Base-by-base conservation (phyloP, 1,140 invertebrate species). In the Drosophila arizonae region DNA sequence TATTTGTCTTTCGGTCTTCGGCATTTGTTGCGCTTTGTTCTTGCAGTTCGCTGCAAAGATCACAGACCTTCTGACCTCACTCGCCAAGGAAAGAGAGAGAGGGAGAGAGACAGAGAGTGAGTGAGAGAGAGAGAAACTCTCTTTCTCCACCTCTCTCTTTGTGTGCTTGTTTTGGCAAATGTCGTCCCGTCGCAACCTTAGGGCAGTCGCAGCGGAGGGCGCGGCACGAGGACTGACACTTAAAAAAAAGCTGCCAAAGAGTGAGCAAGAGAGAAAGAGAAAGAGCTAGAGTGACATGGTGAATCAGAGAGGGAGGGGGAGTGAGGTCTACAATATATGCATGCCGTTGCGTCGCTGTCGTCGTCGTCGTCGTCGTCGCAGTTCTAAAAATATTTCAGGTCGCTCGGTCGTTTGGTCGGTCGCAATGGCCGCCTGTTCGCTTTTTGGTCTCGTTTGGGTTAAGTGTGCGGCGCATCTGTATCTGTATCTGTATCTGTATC, bases 301-400 rank as follows among this genome's bases (percentile, higher is more conserved):
- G 43, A 17, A 17, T 17, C 17, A 17, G 17, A 8, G 0, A 10
- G 30, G 46, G 13, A n/a, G 30, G 10, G 9, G 28, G 33, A 15
- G 24, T 21, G 10, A 58, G 45, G 46, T 63, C 62, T 63, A 82
- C 82, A 76, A 87, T 87, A 87, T 87, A 82, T 87, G 82, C 79
- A 87, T 76, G 81, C 77, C 62, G 67, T 69, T 61, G 80, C 82
- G 69, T 58, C 17, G 67, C 10, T 24, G 21, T 24, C 21, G 21
- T 1, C 1, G 67, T 10, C 33, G 81, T 70, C 71, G 73, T 66
- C 60, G 71, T 79, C 63, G 70, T 77, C 75, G 77, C 74, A 76
- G 79, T 87, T 87, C 82, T 87, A 87, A 87, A 87, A 87, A 87
- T 87, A 87, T 87, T 87, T 82, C 82, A 87, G 82, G 82, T 87